These are phyloP conservation scores for Zaprionus tsacasi DNA, from an alignment of 1,140 invertebrate species.

Conservation along the genomic window DNA sequence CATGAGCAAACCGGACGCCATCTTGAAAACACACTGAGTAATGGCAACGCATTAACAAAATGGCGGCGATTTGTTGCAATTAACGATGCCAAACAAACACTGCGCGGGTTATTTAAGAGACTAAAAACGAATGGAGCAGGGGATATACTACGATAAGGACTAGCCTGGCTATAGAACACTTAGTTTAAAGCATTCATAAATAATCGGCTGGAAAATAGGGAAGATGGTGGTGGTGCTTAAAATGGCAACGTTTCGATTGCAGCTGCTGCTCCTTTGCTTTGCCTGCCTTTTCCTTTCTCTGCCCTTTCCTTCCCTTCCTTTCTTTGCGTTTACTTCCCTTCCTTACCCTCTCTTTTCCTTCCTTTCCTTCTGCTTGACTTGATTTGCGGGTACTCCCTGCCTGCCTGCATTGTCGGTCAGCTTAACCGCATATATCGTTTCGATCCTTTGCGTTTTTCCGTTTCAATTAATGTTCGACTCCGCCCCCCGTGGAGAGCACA, in stretches of 20 bases:
- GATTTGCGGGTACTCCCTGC: background rate
- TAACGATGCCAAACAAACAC: too few relatives aligned
- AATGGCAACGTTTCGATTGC: background rate
- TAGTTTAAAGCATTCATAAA: slow-evolving; percentile 6
- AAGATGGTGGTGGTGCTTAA: background rate
- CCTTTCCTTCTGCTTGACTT: background rate
- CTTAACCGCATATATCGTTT: slow-evolving; percentile 13
- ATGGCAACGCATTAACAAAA: slow-evolving; percentile 61
- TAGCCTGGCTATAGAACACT: background rate
- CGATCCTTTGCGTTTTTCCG: slow-evolving; percentile 35
- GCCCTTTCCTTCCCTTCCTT: background rate
- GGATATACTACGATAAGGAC: background rate
- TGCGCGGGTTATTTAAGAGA: slow-evolving; percentile 56
- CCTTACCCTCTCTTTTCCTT: background rate
- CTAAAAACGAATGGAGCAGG: background rate
- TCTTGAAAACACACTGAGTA: slow-evolving; percentile 48
- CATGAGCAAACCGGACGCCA: background rate
- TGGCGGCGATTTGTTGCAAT: slow-evolving; percentile 77
- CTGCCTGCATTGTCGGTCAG: background rate
- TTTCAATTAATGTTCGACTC: slow-evolving; percentile 62
- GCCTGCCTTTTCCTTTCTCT: background rate
- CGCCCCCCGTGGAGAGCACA: slow-evolving; percentile 46
- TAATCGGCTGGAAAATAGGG: background rate
- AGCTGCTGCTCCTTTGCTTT: background rate
- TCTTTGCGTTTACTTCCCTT: background rate